Conservation (phyloP, 2,797 vertebrate species). For the Crocodylus rhombifer region DNA sequence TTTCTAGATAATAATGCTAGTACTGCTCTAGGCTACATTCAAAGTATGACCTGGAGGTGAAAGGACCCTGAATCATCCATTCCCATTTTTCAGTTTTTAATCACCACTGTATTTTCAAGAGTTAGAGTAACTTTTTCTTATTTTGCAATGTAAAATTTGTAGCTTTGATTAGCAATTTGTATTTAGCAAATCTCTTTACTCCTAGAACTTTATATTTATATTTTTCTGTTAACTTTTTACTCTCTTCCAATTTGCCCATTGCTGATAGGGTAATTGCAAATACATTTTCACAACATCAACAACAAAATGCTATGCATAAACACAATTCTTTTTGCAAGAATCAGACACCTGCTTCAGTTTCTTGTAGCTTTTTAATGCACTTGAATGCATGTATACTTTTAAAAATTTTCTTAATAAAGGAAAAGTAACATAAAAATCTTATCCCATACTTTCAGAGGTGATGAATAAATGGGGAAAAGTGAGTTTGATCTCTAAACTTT, state of each 20-base stretch:
- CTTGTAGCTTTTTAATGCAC: not conserved
- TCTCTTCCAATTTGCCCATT: not conserved
- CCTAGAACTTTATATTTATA: not conserved
- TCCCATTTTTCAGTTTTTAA: not conserved
- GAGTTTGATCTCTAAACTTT: not conserved
- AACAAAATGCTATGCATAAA: not conserved
- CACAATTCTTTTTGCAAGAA: not conserved
- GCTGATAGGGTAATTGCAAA: fast-evolving
- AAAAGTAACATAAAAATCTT: conserved; percentile 9
- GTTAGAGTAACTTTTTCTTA: not conserved
- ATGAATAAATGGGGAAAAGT: conserved; percentile 32
- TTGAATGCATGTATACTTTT: not conserved
- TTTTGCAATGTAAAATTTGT: not conserved
- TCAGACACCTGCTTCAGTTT: not conserved
- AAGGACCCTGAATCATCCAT: not conserved
- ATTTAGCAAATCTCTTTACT: not conserved
- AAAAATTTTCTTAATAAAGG: not conserved
- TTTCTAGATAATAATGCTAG: not conserved
- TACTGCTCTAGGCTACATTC: not conserved
- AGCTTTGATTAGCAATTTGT: not conserved
- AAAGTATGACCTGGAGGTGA: not conserved
- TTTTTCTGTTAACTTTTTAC: not conserved
- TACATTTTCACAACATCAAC: not conserved
- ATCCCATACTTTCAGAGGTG: not conserved
- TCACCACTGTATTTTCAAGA: not conserved